Conservation (phyloP, 2,113 vertebrate species). For the Phodopus roborovskii region DNA sequence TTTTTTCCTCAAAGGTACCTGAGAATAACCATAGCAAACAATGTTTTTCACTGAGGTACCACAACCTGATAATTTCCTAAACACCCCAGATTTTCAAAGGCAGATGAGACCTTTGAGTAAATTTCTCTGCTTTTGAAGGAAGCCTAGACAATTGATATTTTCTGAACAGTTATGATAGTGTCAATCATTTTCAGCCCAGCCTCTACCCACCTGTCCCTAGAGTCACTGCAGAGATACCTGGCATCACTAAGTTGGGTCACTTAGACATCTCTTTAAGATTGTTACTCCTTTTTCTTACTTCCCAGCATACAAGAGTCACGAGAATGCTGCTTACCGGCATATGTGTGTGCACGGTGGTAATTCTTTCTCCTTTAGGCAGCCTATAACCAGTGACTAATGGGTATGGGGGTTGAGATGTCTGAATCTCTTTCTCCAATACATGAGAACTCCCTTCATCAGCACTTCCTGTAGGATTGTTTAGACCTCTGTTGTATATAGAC, state of each 20-base stretch:
- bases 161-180: background rate
- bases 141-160: background rate
- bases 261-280: background rate
- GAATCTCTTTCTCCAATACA: background rate
- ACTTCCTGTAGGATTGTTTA: background rate
- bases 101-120: background rate
- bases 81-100: background rate
- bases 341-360: background rate
- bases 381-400: background rate
- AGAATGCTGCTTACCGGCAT: background rate
- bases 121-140: background rate
- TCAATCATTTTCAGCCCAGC: background rate
- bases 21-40: background rate
- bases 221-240: background rate
- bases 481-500: background rate
- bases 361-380: background rate
- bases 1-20: constrained; percentile 14
- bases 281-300: background rate
- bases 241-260: background rate
- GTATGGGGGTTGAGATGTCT: background rate
- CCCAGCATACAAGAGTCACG: background rate
- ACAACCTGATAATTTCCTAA: background rate
- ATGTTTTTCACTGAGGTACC: background rate
- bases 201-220: background rate
- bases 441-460: background rate